Evolutionary conservation across 2,113 vertebrate species (phyloP), one percentile per base, ranked within the genome.

Genomic region (Lutjanus erythropterus): DNA sequence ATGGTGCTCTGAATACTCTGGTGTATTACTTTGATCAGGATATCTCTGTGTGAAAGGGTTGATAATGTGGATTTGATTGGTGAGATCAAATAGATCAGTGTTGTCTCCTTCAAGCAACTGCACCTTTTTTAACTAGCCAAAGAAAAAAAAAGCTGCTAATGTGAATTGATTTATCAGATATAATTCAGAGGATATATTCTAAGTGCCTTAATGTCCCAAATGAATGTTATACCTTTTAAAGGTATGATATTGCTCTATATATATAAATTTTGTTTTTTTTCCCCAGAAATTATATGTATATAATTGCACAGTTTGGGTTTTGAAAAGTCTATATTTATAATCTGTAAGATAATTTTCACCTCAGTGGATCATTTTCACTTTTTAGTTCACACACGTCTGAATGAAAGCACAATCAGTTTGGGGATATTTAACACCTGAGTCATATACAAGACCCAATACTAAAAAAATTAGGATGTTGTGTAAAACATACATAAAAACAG

Each of bases 91-190:
- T 29, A n/a, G 25, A 52, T 0, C 25, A 56, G 27, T 74, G 66
- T 41, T 65, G 49, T 64, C 55, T 65, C 29, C 7, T 8, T 46
- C 3, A n/a, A 41, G 25, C 42, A 65, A 19, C 52, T 52, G 52
- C 52, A 65, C 21, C 2, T 44, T 53, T 74, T 42, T 58, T 5
- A 33, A 12, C 33, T 15, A 65, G 35, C 59, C 71, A 82, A 65
- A 39, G 68, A n/a, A 41, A 62, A 78, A 12, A 77, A 16, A 71
- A 67, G 72, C 69, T 86, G 72, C 77, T 85, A 52, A 29, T 58
- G 71, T 79, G 70, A 71, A 66, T 33, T 4, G 29, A 58, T 33
- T 4, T 35, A 58, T 70, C 35, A 25, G 21, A 44, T 31, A 35
- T 7, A 14, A 18, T 42, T 47, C 4, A 60, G 21, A 58, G 35